Base-by-base conservation (phyloP, 2,797 vertebrate species). In the Gadopsis marmoratus region DNA sequence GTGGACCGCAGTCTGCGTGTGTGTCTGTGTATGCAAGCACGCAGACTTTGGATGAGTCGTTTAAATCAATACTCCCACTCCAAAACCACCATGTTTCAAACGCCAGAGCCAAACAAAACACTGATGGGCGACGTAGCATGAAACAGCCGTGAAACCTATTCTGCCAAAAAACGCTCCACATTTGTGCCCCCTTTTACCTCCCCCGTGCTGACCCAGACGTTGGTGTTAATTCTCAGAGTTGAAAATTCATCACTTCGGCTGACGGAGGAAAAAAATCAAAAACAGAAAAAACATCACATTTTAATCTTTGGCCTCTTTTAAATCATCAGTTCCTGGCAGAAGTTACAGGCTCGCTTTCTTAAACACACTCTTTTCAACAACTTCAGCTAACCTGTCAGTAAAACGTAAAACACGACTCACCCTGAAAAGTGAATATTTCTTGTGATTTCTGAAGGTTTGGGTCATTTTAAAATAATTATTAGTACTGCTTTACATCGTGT, bases 61-160 rank as follows among this genome's bases (percentile, higher is more conserved):
- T 93, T 85, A 91, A 94, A 92, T 91, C 89, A 90, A 93, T 93
- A 93, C 81, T 64, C 85, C 85, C 73, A 78, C 89, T 88, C 74
- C 86, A 88, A 90, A 95, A 93, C 88, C 78, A 88, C 89, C 90
- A 84, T 90, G 88, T 90, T 92, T 92, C 86, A 93, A 75, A 35
- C 19, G 21, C 67, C 7, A 0, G 41, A 66, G 93, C 94, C 94
- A 96, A 95, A 91, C 88, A 89, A 90, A 95, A 94, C 93, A 94
- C 85, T 86, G 90, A 95, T 76, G 88, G 91, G 86, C 80, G 83
- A 94, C 92, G 94, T 94, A 94, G 92, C 95, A 92, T 91, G 93
- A 93, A 95, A 95, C 92, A 88, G 91, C 92, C 92, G 85, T 93
- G 94, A 95, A 95, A 92, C 94, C 89, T 76, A 85, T 87, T 85